Evolutionary conservation across 2,113 vertebrate species (phyloP), one percentile per base, ranked within the genome.

Genomic region (Neoarius graeffei): DNA sequence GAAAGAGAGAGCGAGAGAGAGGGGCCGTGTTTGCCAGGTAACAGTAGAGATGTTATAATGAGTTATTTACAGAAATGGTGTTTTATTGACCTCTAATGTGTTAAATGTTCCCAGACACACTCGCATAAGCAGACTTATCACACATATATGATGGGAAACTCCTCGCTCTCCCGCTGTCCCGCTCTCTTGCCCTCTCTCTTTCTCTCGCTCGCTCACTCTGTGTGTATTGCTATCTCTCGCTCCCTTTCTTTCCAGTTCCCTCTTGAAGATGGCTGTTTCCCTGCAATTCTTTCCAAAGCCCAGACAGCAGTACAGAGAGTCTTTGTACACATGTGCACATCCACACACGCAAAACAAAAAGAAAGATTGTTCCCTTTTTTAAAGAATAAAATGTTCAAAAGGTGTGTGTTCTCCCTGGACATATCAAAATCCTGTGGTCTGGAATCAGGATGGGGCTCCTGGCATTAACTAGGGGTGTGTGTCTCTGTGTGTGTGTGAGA

Each of bases 41-140:
- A 48, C 81, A 69, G 82, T 19, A 80, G 80, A 69, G 60, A 50
- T 69, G 14, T 76, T 81, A 79, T 50, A 17, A 86, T 27, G 69
- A 59, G 25, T 50, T 81, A 85, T 86, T 79, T 86, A 66, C 86
- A 50, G 42, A 56, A 71, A 60, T 83, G 67, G 67, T 19, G 42
- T 76, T 59, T 83, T 79, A 79, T 64, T 66, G 73, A 67, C 25
- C 25, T 60, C 30, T 85, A 76, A 85, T 85, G 35, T 76, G 56
- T 42, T 76, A 76, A 76, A 85, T 19, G 56, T n/a, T 85, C 35
- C 71, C 84, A 85, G 84, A 76, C 71, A 19, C 69, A 74, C 52
- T 60, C 20, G 19, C 35, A 17, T 10, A n/a, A 57, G 30, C 66
- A 71, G 64, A 60, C 17, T 42, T 85, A 42, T 73, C 30, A 25